Base-by-base conservation (phyloP, 2,797 vertebrate genomes). In the Enteromius trimaculatus region DNA sequence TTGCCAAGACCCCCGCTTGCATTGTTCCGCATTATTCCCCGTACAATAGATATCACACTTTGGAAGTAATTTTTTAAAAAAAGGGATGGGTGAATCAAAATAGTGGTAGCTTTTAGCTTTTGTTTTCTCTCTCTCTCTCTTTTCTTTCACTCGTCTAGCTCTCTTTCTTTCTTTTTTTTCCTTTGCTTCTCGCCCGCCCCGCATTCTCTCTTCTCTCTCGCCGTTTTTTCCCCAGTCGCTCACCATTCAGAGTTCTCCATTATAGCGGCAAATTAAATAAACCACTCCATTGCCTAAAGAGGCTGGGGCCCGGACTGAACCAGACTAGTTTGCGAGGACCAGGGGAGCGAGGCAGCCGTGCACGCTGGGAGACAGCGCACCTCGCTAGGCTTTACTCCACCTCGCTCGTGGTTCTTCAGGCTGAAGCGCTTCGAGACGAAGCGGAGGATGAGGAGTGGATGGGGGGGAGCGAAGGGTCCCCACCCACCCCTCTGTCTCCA, bases 191-290 rank as follows among this genome's bases (percentile, higher is more conserved):
- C 69, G 55, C 94, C 94, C 92, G 93, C 94, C 92, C 93, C 94
- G 92, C 95, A 95, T 95, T 95, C 95, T 95, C 94, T 68, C 47
- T 68, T 83, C 84, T 86, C 87, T 68, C 84, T 77, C 86, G 31
- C 80, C 60, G 78, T 9, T 68, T 95, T 94, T 94, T 83, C 92
- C 92, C 95, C 95, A 94, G 95, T 94, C 95, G 95, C 95, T 96
- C 93, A 47, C 44, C 44, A 95, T 96, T 97, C 96, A 96, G 95
- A 96, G 94, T 96, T 93, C 94, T 95, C 96, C 92, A 97, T 98
- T 97, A 97, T 97, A 94, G 94, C 94, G 95, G 95, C 96, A 97
- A 99, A 98, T 98, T 97, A 98, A 99, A 98, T 98, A 97, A 98
- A 97, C 94, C 96, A 94, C 95, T 95, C 95, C 94, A 95, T 92